Conservation (phyloP, 2,797 vertebrate genomes). For the Falco concolor region DNA sequence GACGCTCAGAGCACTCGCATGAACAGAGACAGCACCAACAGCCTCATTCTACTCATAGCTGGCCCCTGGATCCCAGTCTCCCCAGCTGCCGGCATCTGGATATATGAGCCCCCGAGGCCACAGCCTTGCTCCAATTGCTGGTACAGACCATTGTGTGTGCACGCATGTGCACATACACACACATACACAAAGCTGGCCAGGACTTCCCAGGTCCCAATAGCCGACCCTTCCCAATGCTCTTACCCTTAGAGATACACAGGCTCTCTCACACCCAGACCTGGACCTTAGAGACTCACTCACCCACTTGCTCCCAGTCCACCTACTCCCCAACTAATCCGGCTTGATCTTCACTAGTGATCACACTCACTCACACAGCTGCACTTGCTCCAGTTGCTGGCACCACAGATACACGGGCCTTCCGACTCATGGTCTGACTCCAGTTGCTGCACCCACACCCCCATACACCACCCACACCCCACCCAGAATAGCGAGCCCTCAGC, state of each 20-base stretch:
- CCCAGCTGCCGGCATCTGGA: neutral
- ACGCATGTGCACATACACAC: neutral
- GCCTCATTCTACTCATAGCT: neutral
- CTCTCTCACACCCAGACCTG: neutral
- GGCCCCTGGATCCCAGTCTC: neutral
- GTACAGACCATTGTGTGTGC: neutral
- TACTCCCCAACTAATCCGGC: neutral
- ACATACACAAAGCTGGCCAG: neutral
- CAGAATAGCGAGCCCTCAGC: neutral
- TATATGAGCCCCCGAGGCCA: neutral
- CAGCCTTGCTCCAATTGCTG: neutral
- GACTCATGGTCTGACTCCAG: neutral
- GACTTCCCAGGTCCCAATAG: neutral
- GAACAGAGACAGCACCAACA: neutral
- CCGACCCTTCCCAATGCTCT: neutral
- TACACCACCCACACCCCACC: too few species aligned
- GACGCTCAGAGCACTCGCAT: neutral
- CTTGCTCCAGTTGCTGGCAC: neutral
- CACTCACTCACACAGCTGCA: neutral
- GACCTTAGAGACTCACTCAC: neutral
- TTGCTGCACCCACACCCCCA: too few species aligned
- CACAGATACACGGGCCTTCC: neutral
- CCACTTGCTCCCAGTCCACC: neutral
- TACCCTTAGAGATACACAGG: neutral
- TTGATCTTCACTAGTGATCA: neutral